A percentile compares a stretch with the other conserved stretches of the same genome.
phyloP scores from a whole-genome alignment of 2,888 invertebrate genomes.

The Drosophila demipolita region DNA sequence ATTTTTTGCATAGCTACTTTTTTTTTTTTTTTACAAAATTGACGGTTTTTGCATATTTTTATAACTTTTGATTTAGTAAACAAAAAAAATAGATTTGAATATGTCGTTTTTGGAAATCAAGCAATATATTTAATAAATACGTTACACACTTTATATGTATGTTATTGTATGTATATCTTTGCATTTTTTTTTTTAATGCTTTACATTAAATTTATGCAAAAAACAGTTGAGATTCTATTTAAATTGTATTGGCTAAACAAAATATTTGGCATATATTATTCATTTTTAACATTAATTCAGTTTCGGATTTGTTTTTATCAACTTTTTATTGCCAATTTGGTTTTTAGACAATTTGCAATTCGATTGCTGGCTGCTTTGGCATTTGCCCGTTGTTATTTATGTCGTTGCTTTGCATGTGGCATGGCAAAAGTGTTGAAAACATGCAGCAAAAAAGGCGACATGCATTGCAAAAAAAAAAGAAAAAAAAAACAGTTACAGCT shows the following conservation, averaged over 20 bases:
- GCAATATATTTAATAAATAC: not conserved
- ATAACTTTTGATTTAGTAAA: not conserved
- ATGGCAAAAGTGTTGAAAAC: conserved; percentile 17
- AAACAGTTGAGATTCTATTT: not conserved
- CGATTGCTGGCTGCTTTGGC: conserved; percentile 31
- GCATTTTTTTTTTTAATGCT: not conserved
- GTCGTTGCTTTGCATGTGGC: conserved; percentile 38
- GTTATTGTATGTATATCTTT: not conserved
- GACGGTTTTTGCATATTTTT: not conserved
- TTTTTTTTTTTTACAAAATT: not conserved
- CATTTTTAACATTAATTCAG: conserved; percentile 10
- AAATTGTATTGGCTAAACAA: not conserved
- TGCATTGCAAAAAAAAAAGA: not conserved
- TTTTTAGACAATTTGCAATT: conserved; percentile 54
- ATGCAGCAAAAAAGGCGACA: not conserved
- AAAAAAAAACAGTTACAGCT: conserved; percentile 55
- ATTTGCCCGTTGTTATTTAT: conserved; percentile 63
- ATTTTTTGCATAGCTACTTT: too few species aligned
- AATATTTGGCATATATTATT: conserved; percentile 8
- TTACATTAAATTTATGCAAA: not conserved
- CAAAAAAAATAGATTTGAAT: not conserved
- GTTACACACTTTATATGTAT: not conserved
- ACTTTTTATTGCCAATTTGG: conserved; percentile 22
- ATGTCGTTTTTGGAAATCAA: not conserved
- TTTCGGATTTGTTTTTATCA: not conserved